Evolutionary conservation across 2,888 invertebrate species (phyloP).

Genomic region (Osedax frankpressi): DNA sequence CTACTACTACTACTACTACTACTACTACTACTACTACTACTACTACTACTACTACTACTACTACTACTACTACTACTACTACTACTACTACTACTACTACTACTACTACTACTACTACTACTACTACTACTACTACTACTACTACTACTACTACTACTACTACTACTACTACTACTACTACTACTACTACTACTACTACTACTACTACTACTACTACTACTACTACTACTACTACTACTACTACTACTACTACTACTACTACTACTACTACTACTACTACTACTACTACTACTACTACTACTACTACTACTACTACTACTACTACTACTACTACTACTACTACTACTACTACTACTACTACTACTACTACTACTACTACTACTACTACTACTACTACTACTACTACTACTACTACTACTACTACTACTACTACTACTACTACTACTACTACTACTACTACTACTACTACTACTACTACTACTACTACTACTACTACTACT

Average conservation of each 20-base stretch:
- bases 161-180: background rate
- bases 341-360: background rate
- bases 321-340: slow-evolving; percentile 6
- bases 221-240: slow-evolving; percentile 2
- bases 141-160: background rate
- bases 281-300: slow-evolving; percentile 4
- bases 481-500: slow-evolving; percentile 12
- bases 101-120: slow-evolving; percentile 11
- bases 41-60: slow-evolving; percentile 12
- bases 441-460: slow-evolving; percentile 12
- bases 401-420: background rate
- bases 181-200: slow-evolving; percentile 6
- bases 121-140: background rate
- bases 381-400: no score
- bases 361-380: no score
- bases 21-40: slow-evolving; percentile 12
- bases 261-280: slow-evolving; percentile 4
- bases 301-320: slow-evolving; percentile 2
- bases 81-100: slow-evolving; percentile 11
- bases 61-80: slow-evolving; percentile 11
- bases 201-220: slow-evolving; percentile 4
- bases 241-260: slow-evolving; percentile 4
- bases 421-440: slow-evolving; percentile 1
- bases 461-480: slow-evolving; percentile 12
- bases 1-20: slow-evolving; percentile 5